Base-by-base conservation (phyloP, 2,113 vertebrate species). In the Morphnarchus princeps region DNA sequence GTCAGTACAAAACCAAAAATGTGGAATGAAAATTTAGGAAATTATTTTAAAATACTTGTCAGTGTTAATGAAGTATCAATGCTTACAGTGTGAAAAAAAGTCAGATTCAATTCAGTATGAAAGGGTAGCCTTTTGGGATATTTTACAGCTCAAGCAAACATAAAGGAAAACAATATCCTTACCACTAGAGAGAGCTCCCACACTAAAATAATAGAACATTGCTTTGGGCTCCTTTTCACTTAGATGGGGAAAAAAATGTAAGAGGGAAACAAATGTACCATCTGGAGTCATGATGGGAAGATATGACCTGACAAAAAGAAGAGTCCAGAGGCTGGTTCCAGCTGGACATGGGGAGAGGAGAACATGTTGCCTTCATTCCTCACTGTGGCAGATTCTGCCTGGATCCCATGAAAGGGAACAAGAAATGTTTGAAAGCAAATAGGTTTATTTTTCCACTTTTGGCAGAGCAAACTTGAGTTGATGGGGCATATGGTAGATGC, bases 261-360 rank as follows among this genome's bases (percentile, higher is more conserved):
- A 91, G 61, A 72, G 16, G 16, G 22, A 93, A 93, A 83, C 61
- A 90, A 90, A 73, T 86, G 57, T 80, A n/a, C 96, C 96, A 96
- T 98, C 96, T 98, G 96, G 96, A 90, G 40, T 97, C 90, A 77
- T 95, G 95, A 93, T 88, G 71, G 94, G 90, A 95, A 96, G 97
- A 97, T 97, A 97, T 91, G 92, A 97, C 96, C 96, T 96, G 96
- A 97, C 90, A 97, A 96, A 97, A 97, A 70, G 74, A 89, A 70
- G 84, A 93, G 96, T 96, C 89, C 91, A 97, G 89, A 96, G 96
- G 92, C 93, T 97, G 89, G 61, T 89, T 95, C 96, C 96, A 97
- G 96, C 95, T 97, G 96, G 96, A 97, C 92, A 61, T 73, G 38
- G 69, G 38, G 89, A 97, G 94, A 91, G 34, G 24, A 81, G n/a